Conservation (phyloP, 2,797 vertebrate species). For the Phrynocephalus guinanensis region DNA sequence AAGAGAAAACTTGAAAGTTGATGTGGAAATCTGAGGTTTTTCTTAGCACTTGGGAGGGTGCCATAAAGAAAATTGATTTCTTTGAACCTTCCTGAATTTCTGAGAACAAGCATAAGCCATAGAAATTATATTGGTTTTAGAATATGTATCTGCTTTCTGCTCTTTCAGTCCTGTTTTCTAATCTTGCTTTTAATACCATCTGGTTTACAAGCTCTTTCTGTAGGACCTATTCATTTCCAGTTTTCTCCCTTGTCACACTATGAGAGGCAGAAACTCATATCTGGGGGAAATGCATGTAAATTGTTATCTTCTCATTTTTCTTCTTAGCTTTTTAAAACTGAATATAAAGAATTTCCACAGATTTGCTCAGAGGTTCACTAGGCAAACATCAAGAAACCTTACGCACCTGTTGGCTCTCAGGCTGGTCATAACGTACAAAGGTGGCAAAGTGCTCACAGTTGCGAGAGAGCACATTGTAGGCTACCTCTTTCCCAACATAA, state of each 20-base stretch:
- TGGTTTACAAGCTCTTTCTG: neutral
- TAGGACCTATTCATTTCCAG: neutral
- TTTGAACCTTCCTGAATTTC: too few species aligned
- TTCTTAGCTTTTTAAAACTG: neutral
- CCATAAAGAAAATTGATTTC: too few species aligned
- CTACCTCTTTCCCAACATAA: neutral
- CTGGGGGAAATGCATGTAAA: neutral
- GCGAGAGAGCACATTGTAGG: neutral
- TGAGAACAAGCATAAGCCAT: too few species aligned
- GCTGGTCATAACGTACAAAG: neutral
- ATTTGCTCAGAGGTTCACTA: neutral
- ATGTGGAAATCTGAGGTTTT: too few species aligned
- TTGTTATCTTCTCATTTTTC: neutral
- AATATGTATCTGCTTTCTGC: too few species aligned
- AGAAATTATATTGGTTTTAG: too few species aligned
- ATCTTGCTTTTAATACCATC: too few species aligned
- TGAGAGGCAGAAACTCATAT: neutral
- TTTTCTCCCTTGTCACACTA: neutral
- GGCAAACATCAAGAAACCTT: slow-evolving; percentile 16
- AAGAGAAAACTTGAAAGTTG: too few species aligned
- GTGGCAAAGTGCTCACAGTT: neutral
- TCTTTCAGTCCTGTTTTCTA: neutral
- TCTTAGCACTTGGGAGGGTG: too few species aligned
- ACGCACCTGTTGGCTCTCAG: neutral
- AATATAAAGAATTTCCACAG: too few species aligned